A percentile compares a stretch with the other conserved stretches of the same genome.
Conservation (phyloP, 2,888 invertebrate genomes). For the Erebia ligea region DNA sequence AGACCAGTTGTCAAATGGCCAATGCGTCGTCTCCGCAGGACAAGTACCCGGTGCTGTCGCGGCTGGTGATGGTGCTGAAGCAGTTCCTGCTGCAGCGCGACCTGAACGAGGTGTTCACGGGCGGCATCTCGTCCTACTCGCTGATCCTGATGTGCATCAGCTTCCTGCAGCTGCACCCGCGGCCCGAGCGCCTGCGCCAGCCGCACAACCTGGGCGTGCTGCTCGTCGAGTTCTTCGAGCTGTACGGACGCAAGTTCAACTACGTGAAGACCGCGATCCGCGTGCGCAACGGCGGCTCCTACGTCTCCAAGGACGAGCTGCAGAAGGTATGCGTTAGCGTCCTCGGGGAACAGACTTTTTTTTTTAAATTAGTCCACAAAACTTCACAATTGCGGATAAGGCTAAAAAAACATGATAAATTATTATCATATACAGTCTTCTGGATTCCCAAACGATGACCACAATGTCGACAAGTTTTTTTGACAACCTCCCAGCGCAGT, state of each 20-base stretch:
- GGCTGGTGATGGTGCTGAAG: slow-evolving; percentile 98
- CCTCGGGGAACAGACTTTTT: too few relatives aligned
- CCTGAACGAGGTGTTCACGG: slow-evolving; percentile 99
- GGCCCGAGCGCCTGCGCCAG: slow-evolving; percentile 87
- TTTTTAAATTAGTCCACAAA: too few relatives aligned
- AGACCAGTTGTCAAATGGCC: too few relatives aligned
- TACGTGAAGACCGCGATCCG: slow-evolving; percentile 97
- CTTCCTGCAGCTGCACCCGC: slow-evolving; percentile 96
- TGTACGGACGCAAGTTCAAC: slow-evolving; percentile 98
- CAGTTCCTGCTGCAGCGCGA: slow-evolving; percentile 99
- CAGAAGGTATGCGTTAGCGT: slow-evolving; percentile 82
- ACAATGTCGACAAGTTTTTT: too few relatives aligned
- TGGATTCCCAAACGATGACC: too few relatives aligned
- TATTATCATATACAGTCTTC: too few relatives aligned
- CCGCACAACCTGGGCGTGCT: slow-evolving; percentile 94
- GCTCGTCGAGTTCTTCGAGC: slow-evolving; percentile 98
- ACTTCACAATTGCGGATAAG: too few relatives aligned
- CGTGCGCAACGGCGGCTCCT: slow-evolving; percentile 96
- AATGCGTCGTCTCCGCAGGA: slow-evolving; percentile 62
- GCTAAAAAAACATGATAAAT: too few relatives aligned
- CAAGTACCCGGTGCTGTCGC: slow-evolving; percentile 94
- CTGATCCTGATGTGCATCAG: slow-evolving; percentile 99
- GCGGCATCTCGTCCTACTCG: slow-evolving; percentile 99
- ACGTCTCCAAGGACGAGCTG: slow-evolving; percentile 96
- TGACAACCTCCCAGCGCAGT: too few relatives aligned